A percentile compares a stretch with the other conserved stretches of the same genome.
Conservation (phyloP, 2,888 invertebrate genomes). For the Xanthorhoe designata region DNA sequence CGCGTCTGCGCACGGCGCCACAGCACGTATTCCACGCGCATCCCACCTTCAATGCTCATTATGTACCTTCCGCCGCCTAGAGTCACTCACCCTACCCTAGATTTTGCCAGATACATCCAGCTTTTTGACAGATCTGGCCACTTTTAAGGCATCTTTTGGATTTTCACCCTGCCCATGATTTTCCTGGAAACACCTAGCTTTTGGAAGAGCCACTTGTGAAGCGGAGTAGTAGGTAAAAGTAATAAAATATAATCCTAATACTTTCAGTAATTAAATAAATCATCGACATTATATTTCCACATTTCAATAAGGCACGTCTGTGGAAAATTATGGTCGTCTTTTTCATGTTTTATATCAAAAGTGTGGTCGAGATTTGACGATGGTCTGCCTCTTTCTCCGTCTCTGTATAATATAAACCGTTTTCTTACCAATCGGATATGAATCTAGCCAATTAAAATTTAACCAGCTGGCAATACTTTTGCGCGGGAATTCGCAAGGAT, state of each 20-base stretch:
- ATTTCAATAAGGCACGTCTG: too few species aligned
- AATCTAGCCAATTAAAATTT: neutral
- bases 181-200: too few species aligned
- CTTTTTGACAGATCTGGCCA: constrained; percentile 18
- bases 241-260: too few species aligned
- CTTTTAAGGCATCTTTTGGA: neutral
- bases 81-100: constrained; percentile 54
- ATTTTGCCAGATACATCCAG: constrained; percentile 14
- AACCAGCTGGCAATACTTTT: constrained; percentile 20
- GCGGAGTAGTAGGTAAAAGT: too few species aligned
- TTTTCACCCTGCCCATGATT: too few species aligned
- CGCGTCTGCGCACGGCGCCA: constrained; percentile 64
- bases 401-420: neutral
- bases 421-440: neutral
- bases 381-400: neutral
- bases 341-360: neutral
- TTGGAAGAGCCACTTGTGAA: too few species aligned
- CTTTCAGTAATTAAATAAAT: too few species aligned
- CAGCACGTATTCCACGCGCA: constrained; percentile 65
- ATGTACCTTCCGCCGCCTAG: constrained; percentile 56
- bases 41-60: constrained; percentile 48
- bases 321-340: neutral
- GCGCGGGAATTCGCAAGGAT: constrained; percentile 35
- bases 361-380: neutral
- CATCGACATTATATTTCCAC: too few species aligned